These are phyloP conservation scores for Microctonus aethiopoides DNA, from an alignment of 2,888 invertebrate species.

Conservation along the genomic window DNA sequence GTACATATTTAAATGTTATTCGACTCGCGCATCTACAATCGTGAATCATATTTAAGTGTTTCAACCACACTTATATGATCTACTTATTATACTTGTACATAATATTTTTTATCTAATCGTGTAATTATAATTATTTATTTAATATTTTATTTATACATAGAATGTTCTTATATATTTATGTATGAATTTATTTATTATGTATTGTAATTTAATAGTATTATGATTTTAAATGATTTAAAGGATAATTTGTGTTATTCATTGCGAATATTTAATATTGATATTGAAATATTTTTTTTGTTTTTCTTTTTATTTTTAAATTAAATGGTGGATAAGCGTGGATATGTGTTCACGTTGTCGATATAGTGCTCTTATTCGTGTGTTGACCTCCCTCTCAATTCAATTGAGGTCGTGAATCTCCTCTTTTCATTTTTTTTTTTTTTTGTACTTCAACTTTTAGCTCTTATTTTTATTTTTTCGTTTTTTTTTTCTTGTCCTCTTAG, in stretches of 20 bases:
- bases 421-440: background rate
- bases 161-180: too few relatives aligned
- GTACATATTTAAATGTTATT: background rate
- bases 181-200: too few relatives aligned
- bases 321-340: too few relatives aligned
- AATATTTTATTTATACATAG: too few relatives aligned
- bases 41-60: slow-evolving; percentile 9
- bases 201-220: too few relatives aligned
- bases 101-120: background rate
- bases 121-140: slow-evolving; percentile 11
- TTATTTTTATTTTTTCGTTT: background rate
- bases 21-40: background rate
- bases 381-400: background rate
- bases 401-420: background rate
- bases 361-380: background rate
- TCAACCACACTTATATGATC: background rate
- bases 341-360: background rate
- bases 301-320: too few relatives aligned
- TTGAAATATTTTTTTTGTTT: too few relatives aligned
- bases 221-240: too few relatives aligned
- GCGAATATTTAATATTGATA: too few relatives aligned
- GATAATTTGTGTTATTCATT: too few relatives aligned
- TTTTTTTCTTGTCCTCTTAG: background rate
- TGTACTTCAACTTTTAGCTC: background rate
- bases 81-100: background rate